phyloP scores from a whole-genome alignment of 2,888 invertebrate genomes.

The Erpobdella octoculata region DNA sequence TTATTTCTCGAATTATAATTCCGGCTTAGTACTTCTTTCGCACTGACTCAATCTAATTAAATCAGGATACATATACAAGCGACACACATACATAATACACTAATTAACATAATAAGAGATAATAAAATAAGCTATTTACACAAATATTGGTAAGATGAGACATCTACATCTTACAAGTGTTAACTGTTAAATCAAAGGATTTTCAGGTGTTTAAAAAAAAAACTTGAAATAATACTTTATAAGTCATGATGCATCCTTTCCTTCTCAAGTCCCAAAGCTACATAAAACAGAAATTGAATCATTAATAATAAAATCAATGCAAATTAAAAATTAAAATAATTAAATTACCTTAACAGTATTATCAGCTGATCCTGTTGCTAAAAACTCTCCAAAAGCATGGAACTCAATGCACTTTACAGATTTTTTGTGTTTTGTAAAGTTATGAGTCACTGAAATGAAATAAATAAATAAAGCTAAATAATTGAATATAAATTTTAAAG shows the following conservation, averaged over 20 bases:
- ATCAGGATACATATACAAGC: no score
- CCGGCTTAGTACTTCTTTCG: no score
- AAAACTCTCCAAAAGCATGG: slow-evolving; percentile 87
- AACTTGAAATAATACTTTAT: slow-evolving; percentile 60
- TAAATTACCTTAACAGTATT: slow-evolving; percentile 65
- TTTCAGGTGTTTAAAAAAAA: no score
- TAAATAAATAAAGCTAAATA: background rate
- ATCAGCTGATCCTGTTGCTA: slow-evolving; percentile 87
- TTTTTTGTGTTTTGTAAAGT: slow-evolving; percentile 79
- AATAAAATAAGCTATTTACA: no score
- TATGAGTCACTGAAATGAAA: slow-evolving; percentile 62
- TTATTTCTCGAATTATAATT: no score
- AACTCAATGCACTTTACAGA: slow-evolving; percentile 81
- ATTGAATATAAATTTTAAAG: background rate
- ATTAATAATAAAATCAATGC: background rate
- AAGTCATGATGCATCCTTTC: slow-evolving; percentile 87
- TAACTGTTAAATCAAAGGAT: no score
- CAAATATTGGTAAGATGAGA: no score
- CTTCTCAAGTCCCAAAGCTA: slow-evolving; percentile 85
- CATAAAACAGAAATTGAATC: slow-evolving; percentile 35
- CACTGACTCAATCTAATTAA: no score
- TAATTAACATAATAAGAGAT: no score
- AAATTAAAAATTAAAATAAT: background rate
- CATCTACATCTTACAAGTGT: no score
- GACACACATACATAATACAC: no score